Evolutionary conservation across 2,797 vertebrate species (phyloP), one percentile per base, ranked within the genome.

Genomic region (Lindbergichthys nudifrons): DNA sequence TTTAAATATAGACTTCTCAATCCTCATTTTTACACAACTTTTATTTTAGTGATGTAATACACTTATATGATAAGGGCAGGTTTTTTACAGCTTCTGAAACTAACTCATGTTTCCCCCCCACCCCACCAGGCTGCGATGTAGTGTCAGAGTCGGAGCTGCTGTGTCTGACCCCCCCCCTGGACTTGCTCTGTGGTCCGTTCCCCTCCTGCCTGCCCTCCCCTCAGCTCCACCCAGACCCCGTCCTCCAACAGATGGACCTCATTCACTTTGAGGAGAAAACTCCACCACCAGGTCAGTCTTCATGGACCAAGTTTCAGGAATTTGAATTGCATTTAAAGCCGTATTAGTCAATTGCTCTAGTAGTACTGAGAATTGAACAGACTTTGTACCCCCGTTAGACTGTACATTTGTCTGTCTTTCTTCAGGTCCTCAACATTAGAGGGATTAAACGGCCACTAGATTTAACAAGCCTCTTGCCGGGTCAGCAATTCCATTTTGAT

Each of bases 161-260:
- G 75, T 94, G 87, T 86, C 91, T 98, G 79, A 86, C 90, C 3
- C 93, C 97, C 52, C 96, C 97, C 0, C 83, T 97, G 26, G 98
- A 99, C 92, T 95, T 99, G 46, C 85, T 99, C 81, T 97, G 98
- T 65, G 97, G 96, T 6, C 98, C 98, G 0, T 96, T 98, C 23
- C 98, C 98, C 2, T 99, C 97, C 61, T 98, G 96, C 87, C 92
- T 99, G 14, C 98, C 97, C 0, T 99, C 98, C 15, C 98, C 98
- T 2, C 97, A 97, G 81, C 96, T 99, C 83, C 94, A 94, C 77
- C 98, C 98, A 0, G 96, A 99, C 85, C 97, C 96, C 0, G 95
- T 98, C 26, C 92, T 95, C 5, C 94, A 95, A 75, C 92, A 94
- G 36, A 79, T 87, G 0, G 97, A 99, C 86, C 96, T 99, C 87